Evolutionary conservation across 2,888 invertebrate species (phyloP), one percentile per base, ranked within the genome.

Genomic region (Epinotia brunnichana): DNA sequence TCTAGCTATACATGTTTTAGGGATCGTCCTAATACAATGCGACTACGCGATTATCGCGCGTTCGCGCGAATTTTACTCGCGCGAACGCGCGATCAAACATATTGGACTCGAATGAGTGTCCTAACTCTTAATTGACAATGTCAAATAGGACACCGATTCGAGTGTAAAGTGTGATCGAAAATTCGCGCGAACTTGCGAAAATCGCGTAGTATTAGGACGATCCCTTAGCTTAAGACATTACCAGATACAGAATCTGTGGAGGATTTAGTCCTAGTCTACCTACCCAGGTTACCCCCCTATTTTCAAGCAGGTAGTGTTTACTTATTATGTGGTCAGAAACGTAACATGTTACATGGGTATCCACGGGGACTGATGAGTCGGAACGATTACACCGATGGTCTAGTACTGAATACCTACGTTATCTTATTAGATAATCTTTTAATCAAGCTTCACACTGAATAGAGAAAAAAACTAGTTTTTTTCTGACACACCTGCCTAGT

Each of bases 301-400:
- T 56, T n/a, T 2, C 51, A 57, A 39, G 21, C 21, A 67, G 21
- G 44, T 10, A 61, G 53, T 51, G 39, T 68, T 56, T 13, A 29
- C 53, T 67, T 41, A 59, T 71, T 66, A 72, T 68, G 57, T 68
- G 39, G 72, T 39, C 68, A 62, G 54, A 62, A 62, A 68, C 72
- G 72, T 72, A 72, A 72, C 57, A 57, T 44, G 68, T 72, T 73
- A 73, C 73, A 69, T 69, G 51, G 66, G 44, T 53, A 41, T 68
- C 68, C 63, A 41, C 57, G 57, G 73, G 69, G 73, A 73, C 63
- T 73, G 69, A 73, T 73, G 57, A 63, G 19, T 39, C 53, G 63
- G 62, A 73, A 73, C 72, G 72, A 73, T 73, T 73, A 73, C 69
- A 69, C 48, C 53, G 60, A 41, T 63, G 62, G 24, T 24, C 73